Evolutionary conservation across 2,113 vertebrate genomes (phyloP), one percentile per base, ranked within the genome.

Genomic region (Oenanthe melanoleuca): DNA sequence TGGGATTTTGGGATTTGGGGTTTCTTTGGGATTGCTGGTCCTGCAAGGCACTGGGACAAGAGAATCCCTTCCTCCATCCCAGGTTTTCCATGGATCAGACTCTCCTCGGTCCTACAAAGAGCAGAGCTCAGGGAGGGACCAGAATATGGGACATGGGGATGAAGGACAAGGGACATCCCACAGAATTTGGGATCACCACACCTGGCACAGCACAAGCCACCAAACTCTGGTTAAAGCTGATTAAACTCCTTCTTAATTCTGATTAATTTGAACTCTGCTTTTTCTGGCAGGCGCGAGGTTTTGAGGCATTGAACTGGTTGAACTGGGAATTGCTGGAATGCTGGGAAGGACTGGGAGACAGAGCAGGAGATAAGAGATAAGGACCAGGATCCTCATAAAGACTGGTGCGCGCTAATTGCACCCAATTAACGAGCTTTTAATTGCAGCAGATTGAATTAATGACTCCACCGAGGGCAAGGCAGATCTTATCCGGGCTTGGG

Each of bases 381-480:
- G 88, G 90, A 60, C 14, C 80, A 61, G 95, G 80, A 88, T 88
- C 95, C 87, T 59, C 80, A 12, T 80, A 40, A 67, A 57, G 57
- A 86, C 56, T 31, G 4, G 72, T 8, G 33, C 8, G 69, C 93
- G 1, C 53, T 50, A 9, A 77, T 86, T 59, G 11, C 92, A 81
- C 93, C 92, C 95, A 94, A 96, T 96, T 97, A 95, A 81, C 77
- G 88, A 9, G 86, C 69, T 40, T 37, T 37, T 37, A 37, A 90
- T 91, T 92, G 91, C 92, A 57, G 90, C 64, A 57, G 87, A 93
- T 72, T 86, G 93, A 81, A 94, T 96, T 96, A 93, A 96, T 85
- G 92, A 93, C 95, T 93, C 95, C 88, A 47, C 77, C 5, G 93
- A 95, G 94, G 93, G 95, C 88, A 78, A 64, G 95, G 75, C 85